Percentiles rank a stretch among this genome's conserved stretches.
phyloP scores from a whole-genome alignment of 2,888 invertebrate species.

The Polydrusus tereticollis region DNA sequence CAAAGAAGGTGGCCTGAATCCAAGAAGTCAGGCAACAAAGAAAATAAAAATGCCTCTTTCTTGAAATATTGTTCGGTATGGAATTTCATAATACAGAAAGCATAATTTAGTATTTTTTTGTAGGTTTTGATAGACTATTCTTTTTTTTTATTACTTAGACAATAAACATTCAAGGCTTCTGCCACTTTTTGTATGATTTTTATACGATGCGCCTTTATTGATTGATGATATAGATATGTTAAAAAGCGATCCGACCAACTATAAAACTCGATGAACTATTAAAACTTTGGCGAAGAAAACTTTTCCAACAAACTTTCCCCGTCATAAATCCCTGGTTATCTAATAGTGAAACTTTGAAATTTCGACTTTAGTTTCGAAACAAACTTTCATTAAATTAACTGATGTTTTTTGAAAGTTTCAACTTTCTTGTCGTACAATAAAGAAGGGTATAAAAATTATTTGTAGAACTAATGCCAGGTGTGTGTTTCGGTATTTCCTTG shows the following conservation, averaged over 20 bases:
- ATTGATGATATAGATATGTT: neutral
- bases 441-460: too few species aligned
- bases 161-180: too few species aligned
- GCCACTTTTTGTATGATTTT: too few species aligned
- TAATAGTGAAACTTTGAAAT: constrained; percentile 25
- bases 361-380: constrained; percentile 13
- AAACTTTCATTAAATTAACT: constrained; percentile 25
- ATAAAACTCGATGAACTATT: constrained; percentile 32
- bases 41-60: constrained; percentile 4
- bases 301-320: constrained; percentile 23
- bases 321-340: constrained; percentile 28
- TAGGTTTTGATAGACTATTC: too few species aligned
- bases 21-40: neutral
- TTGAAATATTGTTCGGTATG: neutral
- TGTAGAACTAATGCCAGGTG: too few species aligned
- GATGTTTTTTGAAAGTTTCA: neutral
- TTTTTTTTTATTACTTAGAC: too few species aligned
- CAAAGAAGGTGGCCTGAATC: constrained; percentile 1
- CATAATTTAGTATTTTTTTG: too few species aligned
- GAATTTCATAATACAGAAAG: neutral
- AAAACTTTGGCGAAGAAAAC: constrained; percentile 17
- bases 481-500: too few species aligned
- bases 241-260: constrained; percentile 1
- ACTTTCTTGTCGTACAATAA: too few species aligned
- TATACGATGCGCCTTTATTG: neutral